phyloP scores from a whole-genome alignment of 2,113 vertebrate species.

The Cichladusa arquata region DNA sequence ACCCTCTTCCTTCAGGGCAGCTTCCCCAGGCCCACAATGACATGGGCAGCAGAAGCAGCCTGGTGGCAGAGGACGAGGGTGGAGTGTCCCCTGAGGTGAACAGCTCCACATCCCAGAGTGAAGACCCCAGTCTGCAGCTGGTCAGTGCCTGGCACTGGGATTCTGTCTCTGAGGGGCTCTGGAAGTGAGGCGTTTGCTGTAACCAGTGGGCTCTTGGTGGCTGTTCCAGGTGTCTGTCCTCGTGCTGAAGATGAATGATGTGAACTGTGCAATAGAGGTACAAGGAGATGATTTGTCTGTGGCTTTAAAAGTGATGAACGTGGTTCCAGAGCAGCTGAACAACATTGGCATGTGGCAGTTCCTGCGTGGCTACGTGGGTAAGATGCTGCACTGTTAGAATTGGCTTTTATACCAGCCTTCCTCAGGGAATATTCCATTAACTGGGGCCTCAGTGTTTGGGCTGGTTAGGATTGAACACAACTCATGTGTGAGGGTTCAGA shows the following conservation, averaged over 20 bases:
- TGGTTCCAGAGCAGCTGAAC: constrained; percentile 81
- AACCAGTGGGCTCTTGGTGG: not conserved
- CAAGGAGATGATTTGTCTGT: constrained; percentile 83
- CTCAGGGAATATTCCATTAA: not conserved
- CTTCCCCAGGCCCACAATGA: constrained; percentile 33
- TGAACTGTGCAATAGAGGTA: constrained; percentile 80
- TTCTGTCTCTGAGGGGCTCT: not conserved
- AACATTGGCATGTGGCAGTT: constrained; percentile 83
- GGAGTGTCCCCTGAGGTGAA: constrained; percentile 79
- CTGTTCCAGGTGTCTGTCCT: constrained; percentile 85
- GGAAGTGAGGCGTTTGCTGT: not conserved
- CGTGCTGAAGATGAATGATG: constrained; percentile 78
- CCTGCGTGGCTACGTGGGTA: constrained; percentile 76
- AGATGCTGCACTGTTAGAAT: not conserved
- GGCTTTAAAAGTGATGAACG: constrained; percentile 78
- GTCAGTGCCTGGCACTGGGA: constrained; percentile 67
- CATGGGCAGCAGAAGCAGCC: constrained; percentile 67
- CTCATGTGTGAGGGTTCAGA: not conserved
- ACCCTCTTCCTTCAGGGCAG: constrained; percentile 73
- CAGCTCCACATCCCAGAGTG: constrained; percentile 86
- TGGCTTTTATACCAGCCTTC: not conserved
- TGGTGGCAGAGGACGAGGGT: constrained; percentile 74
- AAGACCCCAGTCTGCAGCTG: constrained; percentile 79
- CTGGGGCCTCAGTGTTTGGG: not conserved
- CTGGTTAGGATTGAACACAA: not conserved